Percentiles rank a stretch among this genome's conserved stretches.
phyloP scores from a whole-genome alignment of 2,797 vertebrate genomes.

The Scleropages formosus region DNA sequence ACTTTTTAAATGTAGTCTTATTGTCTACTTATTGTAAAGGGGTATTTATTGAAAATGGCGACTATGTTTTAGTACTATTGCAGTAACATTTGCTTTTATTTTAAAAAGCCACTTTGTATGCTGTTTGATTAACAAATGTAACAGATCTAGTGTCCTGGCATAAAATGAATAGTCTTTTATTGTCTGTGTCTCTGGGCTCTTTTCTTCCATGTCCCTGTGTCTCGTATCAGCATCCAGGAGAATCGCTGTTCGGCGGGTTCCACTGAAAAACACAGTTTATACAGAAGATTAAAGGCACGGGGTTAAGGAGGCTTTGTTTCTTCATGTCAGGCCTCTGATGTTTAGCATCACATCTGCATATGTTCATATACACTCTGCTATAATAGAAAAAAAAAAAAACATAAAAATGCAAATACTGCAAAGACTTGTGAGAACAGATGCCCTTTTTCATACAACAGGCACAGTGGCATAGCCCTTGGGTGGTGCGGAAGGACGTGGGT shows the following conservation, averaged over 20 bases:
- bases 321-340: too few relatives aligned
- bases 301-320: too few relatives aligned
- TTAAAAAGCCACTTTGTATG: conserved; percentile 92
- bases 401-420: too few relatives aligned
- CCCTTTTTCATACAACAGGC: too few relatives aligned
- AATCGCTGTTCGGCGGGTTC: too few relatives aligned
- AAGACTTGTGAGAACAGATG: too few relatives aligned
- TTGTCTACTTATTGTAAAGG: conserved; percentile 63
- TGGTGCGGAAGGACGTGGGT: too few relatives aligned
- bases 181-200: conserved; percentile 43
- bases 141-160: conserved; percentile 64
- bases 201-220: background rate
- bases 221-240: background rate
- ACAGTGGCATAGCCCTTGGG: too few relatives aligned
- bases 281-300: too few relatives aligned
- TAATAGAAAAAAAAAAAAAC: too few relatives aligned
- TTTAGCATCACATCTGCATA: background rate
- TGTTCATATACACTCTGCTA: too few relatives aligned
- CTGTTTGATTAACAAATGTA: conserved; percentile 88
- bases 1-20: conserved; percentile 39
- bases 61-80: conserved; percentile 59
- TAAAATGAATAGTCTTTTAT: conserved; percentile 74
- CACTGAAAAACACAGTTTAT: too few relatives aligned
- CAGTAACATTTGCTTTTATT: conserved; percentile 90
- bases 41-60: conserved; percentile 73